Conservation (phyloP, 2,113 vertebrate species). For the Epinephelus cyanopodus region DNA sequence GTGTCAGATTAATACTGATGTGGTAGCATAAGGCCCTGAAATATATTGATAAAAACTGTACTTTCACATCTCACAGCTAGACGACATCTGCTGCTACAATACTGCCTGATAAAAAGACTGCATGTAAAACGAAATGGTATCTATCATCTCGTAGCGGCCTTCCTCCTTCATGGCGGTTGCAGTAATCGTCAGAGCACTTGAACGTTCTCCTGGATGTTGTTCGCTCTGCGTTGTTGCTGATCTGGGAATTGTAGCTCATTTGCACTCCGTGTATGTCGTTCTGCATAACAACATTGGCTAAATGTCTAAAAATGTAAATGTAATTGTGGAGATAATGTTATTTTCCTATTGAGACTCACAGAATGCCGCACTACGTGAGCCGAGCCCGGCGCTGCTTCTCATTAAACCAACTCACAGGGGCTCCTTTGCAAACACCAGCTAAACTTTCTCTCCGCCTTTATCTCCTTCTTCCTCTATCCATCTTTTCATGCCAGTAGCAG, state of each 20-base stretch:
- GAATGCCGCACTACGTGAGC: constrained; percentile 28
- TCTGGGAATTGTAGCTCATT: constrained; percentile 61
- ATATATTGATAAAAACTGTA: background rate
- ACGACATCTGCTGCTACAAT: background rate
- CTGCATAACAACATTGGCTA: constrained; percentile 57
- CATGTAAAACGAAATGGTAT: background rate
- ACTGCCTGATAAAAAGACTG: background rate
- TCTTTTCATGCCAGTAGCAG: constrained; percentile 21
- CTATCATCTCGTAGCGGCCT: background rate
- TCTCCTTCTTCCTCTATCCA: constrained; percentile 3
- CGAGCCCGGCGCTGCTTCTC: constrained; percentile 24
- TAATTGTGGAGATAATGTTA: constrained; percentile 53
- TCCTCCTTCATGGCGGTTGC: background rate
- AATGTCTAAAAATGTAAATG: constrained; percentile 60
- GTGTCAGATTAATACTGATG: background rate
- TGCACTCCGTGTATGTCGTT: constrained; percentile 29
- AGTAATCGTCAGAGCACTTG: background rate
- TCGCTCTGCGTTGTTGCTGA: constrained; percentile 27
- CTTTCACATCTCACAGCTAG: background rate
- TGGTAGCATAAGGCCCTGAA: background rate
- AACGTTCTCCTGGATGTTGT: constrained; percentile 27
- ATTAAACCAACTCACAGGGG: constrained; percentile 34
- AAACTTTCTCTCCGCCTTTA: constrained; percentile 41
- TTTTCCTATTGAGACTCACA: constrained; percentile 49
- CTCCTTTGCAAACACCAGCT: constrained; percentile 13